phyloP scores from a whole-genome alignment of 2,113 vertebrate genomes.

The Cephalophus harveyi region DNA sequence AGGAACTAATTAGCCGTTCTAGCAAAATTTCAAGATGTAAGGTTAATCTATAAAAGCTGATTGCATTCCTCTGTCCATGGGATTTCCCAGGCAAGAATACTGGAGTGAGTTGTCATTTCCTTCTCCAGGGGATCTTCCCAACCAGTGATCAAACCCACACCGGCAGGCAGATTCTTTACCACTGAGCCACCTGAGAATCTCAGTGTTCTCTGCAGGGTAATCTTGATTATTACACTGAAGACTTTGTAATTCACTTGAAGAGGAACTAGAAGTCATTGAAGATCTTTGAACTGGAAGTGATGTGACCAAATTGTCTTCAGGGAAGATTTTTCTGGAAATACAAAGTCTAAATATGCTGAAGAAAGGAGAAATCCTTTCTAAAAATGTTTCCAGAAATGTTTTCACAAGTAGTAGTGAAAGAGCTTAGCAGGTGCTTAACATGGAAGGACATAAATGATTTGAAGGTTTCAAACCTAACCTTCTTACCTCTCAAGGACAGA shows the following conservation, averaged over 20 bases:
- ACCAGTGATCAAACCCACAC: not conserved
- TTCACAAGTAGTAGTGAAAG: not conserved
- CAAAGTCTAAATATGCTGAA: not conserved
- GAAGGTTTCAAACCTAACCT: not conserved
- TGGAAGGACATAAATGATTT: not conserved
- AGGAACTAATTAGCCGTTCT: not conserved
- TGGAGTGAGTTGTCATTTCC: not conserved
- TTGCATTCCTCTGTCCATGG: not conserved
- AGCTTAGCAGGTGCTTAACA: not conserved
- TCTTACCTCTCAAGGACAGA: not conserved
- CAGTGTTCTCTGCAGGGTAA: not conserved
- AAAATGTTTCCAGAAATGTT: not conserved
- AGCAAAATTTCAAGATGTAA: not conserved
- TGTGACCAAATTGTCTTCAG: not conserved
- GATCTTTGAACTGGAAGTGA: not conserved
- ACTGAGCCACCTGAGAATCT: not conserved
- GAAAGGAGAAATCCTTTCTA: not conserved
- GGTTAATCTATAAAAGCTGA: not conserved
- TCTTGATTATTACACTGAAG: not conserved
- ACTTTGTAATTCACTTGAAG: not conserved
- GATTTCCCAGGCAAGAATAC: not conserved
- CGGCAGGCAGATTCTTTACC: not conserved
- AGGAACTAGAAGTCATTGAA: not conserved
- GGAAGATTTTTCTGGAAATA: not conserved
- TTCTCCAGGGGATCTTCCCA: not conserved